phyloP scores from a whole-genome alignment of 1,140 invertebrate species.

The Odontomachus brunneus region DNA sequence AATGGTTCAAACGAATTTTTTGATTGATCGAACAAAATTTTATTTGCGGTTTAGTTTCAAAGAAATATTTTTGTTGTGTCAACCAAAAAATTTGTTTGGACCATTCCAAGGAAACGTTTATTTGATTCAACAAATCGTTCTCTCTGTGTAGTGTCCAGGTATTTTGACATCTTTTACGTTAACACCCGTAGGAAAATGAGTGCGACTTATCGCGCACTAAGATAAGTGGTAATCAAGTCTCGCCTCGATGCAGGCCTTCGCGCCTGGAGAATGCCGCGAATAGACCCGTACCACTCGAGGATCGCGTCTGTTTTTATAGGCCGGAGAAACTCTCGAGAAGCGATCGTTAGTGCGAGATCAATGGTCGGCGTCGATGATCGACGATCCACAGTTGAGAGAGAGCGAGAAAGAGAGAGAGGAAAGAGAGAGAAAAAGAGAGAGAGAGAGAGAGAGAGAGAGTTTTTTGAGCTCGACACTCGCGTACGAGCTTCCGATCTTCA shows the following conservation, averaged over 20 bases:
- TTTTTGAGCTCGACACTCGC: constrained; percentile 32
- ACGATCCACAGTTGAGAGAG: constrained; percentile 48
- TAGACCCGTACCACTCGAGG: constrained; percentile 20
- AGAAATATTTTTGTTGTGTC: too few species aligned
- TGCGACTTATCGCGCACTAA: neutral
- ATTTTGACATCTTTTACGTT: too few species aligned
- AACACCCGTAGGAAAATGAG: neutral
- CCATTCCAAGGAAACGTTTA: too few species aligned
- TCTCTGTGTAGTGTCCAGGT: too few species aligned
- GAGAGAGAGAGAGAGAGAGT: too few species aligned
- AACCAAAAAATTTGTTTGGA: too few species aligned
- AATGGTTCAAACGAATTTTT: too few species aligned
- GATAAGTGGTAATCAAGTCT: neutral
- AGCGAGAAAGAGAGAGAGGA: too few species aligned
- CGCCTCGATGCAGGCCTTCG: neutral
- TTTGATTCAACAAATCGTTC: too few species aligned
- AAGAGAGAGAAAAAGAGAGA: too few species aligned
- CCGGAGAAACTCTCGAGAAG: constrained; percentile 45
- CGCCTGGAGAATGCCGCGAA: constrained; percentile 9
- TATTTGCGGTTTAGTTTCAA: too few species aligned
- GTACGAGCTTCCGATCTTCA: constrained; percentile 6
- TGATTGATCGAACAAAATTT: too few species aligned
- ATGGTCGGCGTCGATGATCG: constrained; percentile 41
- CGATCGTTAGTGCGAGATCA: constrained; percentile 51
- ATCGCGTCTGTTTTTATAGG: constrained; percentile 48